Conservation (phyloP, 53 echinoderm and acorn worm species). For the Astropecten irregularis region DNA sequence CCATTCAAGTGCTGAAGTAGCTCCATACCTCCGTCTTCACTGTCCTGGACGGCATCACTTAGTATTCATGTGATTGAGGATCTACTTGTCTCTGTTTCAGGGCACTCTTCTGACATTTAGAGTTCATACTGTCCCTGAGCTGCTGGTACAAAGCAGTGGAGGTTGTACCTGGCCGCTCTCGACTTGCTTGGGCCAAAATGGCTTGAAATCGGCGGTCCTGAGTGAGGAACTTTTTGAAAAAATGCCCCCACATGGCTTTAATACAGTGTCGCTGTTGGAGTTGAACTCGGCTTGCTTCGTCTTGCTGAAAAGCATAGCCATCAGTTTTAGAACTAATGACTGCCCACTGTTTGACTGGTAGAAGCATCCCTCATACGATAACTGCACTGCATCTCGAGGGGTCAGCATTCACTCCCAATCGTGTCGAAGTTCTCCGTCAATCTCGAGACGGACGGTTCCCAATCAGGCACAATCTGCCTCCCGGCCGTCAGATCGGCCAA, state of each 20-base stretch:
- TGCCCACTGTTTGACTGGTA: no score
- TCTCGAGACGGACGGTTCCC: no score
- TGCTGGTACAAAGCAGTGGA: neutral
- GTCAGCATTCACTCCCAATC: no score
- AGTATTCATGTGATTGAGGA: no score
- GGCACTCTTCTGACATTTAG: neutral
- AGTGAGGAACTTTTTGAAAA: neutral
- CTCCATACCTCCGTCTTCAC: no score
- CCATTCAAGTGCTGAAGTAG: neutral
- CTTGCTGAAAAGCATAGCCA: neutral
- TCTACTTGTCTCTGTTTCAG: neutral
- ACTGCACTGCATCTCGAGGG: no score
- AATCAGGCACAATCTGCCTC: no score
- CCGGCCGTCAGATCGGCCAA: no score
- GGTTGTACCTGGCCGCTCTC: neutral
- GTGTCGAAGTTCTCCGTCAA: no score
- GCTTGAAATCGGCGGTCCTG: neutral
- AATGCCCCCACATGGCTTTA: neutral
- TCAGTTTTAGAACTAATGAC: no score
- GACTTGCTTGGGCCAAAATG: neutral
- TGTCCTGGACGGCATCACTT: no score
- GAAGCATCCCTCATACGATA: no score
- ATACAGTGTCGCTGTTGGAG: neutral
- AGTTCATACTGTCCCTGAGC: constrained; percentile 2
- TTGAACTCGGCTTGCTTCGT: neutral